Conservation (phyloP, 1,140 invertebrate genomes). For the Drosophila pruinosa region DNA sequence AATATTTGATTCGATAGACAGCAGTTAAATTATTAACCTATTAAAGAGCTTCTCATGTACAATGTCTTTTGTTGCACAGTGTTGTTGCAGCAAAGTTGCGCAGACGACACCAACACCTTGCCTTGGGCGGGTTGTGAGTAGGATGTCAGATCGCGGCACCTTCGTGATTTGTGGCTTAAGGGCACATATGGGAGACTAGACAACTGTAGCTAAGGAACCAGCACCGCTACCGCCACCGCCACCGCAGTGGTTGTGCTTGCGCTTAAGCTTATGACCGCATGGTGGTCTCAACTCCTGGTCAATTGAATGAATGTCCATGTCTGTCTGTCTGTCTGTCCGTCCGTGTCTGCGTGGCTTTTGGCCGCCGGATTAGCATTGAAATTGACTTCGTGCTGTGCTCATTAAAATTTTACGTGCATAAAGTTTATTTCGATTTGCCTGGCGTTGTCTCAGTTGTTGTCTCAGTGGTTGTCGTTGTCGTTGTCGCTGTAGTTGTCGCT, state of each 20-base stretch:
- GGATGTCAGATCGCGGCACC: constrained; percentile 75
- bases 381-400: constrained; percentile 81
- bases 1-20: no score
- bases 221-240: neutral
- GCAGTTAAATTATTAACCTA: no score
- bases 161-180: constrained; percentile 78
- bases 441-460: constrained; percentile 32
- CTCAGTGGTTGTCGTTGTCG: constrained; percentile 26
- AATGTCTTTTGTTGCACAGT: neutral
- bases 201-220: constrained; percentile 8
- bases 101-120: constrained; percentile 59
- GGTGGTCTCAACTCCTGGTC: constrained; percentile 70
- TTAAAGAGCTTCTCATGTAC: no score
- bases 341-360: constrained; percentile 47
- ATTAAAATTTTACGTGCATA: constrained; percentile 82
- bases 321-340: constrained; percentile 22
- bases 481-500: constrained; percentile 32
- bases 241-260: neutral
- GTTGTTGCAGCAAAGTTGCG: constrained; percentile 8
- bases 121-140: constrained; percentile 59
- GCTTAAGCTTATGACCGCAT: constrained; percentile 24
- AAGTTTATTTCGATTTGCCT: constrained; percentile 76
- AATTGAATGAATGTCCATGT: constrained; percentile 20
- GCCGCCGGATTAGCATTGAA: constrained; percentile 80
- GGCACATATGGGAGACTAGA: constrained; percentile 62